Conservation (phyloP, 2,797 vertebrate genomes). For the Momotus momota region DNA sequence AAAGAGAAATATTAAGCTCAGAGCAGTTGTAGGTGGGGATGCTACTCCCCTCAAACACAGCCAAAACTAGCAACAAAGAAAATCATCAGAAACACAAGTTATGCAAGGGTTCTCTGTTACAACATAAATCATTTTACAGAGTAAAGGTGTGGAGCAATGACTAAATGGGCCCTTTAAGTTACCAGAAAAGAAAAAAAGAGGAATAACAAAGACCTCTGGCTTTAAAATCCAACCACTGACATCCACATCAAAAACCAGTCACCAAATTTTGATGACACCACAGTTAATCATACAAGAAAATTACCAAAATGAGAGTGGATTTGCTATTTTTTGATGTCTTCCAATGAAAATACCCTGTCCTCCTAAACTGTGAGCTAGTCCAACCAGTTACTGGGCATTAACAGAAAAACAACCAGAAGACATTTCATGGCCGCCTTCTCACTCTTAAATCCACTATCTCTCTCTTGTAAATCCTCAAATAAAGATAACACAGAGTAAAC, state of each 20-base stretch:
- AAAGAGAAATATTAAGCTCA: background rate
- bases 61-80: background rate
- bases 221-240: background rate
- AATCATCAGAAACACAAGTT: background rate
- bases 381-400: background rate
- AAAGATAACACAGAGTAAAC: background rate
- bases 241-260: background rate
- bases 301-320: background rate
- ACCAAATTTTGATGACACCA: background rate
- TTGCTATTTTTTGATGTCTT: background rate
- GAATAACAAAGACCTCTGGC: background rate
- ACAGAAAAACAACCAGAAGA: background rate
- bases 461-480: background rate
- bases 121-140: background rate
- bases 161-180: background rate
- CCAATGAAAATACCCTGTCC: background rate
- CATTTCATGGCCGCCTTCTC: background rate
- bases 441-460: no score
- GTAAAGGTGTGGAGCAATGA: background rate
- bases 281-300: background rate
- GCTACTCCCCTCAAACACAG: background rate
- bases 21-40: background rate
- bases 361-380: background rate
- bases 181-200: background rate
- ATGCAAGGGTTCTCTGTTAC: background rate